Percentiles rank a stretch among this genome's conserved stretches.
Evolutionary conservation across 2,113 vertebrate genomes (phyloP).

Genomic region (Epinephelus lanceolatus): DNA sequence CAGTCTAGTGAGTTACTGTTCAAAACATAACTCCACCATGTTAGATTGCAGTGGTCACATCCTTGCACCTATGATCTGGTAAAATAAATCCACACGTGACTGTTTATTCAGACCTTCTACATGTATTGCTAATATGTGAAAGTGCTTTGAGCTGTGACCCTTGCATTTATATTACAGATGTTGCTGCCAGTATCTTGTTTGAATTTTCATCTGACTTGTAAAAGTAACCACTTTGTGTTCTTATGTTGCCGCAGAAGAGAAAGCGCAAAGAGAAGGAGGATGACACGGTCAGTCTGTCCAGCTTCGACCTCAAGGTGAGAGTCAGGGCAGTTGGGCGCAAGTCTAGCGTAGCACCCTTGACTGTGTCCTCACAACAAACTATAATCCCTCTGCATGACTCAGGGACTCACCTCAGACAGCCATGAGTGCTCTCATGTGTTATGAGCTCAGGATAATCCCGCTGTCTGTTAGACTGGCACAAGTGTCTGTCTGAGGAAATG

Average conservation of each 20-base stretch:
- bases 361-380: constrained; percentile 17
- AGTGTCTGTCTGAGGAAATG: constrained; percentile 23
- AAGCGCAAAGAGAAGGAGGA: constrained; percentile 82
- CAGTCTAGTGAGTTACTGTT: constrained; percentile 73
- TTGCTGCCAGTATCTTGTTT: neutral
- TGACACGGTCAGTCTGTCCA: constrained; percentile 79
- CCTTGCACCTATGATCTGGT: neutral
- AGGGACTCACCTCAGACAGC: constrained; percentile 21
- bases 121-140: neutral
- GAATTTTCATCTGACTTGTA: neutral
- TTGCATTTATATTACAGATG: neutral
- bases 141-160: neutral
- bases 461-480: neutral
- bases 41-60: neutral
- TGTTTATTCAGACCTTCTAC: neutral
- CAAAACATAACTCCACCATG: neutral
- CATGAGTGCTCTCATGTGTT: constrained; percentile 4
- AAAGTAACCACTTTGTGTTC: constrained; percentile 1
- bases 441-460: constrained; percentile 56
- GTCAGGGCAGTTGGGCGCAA: neutral
- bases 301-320: constrained; percentile 82
- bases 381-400: constrained; percentile 62
- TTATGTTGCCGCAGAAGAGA: constrained; percentile 70
- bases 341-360: constrained; percentile 1
- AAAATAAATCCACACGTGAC: neutral